Base-by-base conservation (phyloP, 2,797 vertebrate genomes). In the Benthosema pterotum region DNA sequence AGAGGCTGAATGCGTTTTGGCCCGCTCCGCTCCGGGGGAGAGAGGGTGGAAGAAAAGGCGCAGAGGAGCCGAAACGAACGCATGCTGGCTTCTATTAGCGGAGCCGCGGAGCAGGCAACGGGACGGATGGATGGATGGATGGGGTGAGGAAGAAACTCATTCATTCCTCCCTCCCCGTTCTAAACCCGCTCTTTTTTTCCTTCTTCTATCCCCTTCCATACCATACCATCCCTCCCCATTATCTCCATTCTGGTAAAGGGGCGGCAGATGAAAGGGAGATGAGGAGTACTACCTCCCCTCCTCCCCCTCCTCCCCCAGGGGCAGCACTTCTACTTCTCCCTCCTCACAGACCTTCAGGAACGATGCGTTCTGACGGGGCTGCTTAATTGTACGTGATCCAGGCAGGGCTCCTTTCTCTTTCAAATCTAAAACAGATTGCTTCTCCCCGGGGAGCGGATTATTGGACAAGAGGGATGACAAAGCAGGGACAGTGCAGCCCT, bases 381-480 rank as follows among this genome's bases (percentile, higher is more conserved):
- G 85, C 87, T 88, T 91, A 90, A 91, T 90, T 89, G 91, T 90
- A 91, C 78, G 85, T 85, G 88, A 93, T 89, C 86, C 84, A 85
- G 85, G 71, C 85, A 77, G 61, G 75, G 73, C 62, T 77, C 82
- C 87, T 91, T 91, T 84, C 83, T 84, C 85, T 88, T 90, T 69
- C 79, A 91, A 84, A 90, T 88, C 84, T 83, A 86, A 91, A 92
- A 89, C 89, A 92, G 91, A 92, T 92, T 91, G 88, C 83, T 87
- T 91, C 88, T 90, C 91, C 81, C 83, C 74, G 68, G 85, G 85
- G 83, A 89, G 79, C 69, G 84, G 83, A 88, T 92, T 89, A 90
- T 70, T 83, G 73, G 80, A 87, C 84, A 86, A 88, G 77, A 73
- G 82, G 73, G 83, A 82, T 79, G 88, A 89, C 87, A 88, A 89